Conservation (phyloP, 2,888 invertebrate species). For the Allygus modestus region DNA sequence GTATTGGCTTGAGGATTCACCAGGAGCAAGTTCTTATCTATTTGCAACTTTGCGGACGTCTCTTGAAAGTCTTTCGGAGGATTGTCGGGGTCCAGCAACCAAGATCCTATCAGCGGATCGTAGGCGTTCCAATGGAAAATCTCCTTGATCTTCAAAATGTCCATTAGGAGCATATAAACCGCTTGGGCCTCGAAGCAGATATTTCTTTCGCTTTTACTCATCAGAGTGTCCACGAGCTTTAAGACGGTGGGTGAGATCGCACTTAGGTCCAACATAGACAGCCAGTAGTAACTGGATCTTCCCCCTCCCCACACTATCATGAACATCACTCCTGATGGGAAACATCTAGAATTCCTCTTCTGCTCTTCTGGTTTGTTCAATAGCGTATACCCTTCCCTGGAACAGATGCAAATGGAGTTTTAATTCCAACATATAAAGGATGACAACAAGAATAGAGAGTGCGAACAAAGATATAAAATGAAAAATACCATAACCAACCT, state of each 20-base stretch:
- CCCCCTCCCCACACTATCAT: slow-evolving; percentile 67
- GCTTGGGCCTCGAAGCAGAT: slow-evolving; percentile 75
- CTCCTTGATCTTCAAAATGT: slow-evolving; percentile 71
- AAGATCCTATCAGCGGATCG: slow-evolving; percentile 74
- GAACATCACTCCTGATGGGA: slow-evolving; percentile 74
- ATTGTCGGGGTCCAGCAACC: slow-evolving; percentile 75
- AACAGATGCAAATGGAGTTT: slow-evolving; percentile 9
- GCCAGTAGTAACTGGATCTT: slow-evolving; percentile 69
- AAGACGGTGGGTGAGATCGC: not conserved
- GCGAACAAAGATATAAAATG: not conserved
- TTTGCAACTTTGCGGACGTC: slow-evolving; percentile 67
- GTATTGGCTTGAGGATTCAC: slow-evolving; percentile 69
- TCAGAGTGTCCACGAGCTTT: not conserved
- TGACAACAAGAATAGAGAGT: not conserved
- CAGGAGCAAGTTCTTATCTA: slow-evolving; percentile 74
- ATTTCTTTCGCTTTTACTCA: slow-evolving; percentile 70
- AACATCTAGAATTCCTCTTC: slow-evolving; percentile 68
- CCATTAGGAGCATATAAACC: slow-evolving; percentile 73
- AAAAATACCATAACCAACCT: too few species aligned
- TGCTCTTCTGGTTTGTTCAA: slow-evolving; percentile 59
- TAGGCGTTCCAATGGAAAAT: slow-evolving; percentile 69
- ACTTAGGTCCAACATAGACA: not conserved
- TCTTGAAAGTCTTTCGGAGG: slow-evolving; percentile 74
- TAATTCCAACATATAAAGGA: not conserved
- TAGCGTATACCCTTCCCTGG: slow-evolving; percentile 65